Conservation (phyloP, 2,113 vertebrate genomes). For the Leptocoma aspasia region DNA sequence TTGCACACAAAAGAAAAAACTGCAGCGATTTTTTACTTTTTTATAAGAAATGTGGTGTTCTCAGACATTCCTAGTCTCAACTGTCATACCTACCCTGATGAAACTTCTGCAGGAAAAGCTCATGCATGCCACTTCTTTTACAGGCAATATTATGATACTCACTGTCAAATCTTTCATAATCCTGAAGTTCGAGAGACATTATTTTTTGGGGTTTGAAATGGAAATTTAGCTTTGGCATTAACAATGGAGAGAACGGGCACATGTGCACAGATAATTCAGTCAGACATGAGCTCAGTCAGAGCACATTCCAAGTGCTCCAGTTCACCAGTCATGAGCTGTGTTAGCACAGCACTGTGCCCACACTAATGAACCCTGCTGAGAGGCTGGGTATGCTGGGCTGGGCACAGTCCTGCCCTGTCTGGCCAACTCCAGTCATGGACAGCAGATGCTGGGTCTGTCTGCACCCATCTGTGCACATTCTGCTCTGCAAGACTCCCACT, state of each 20-base stretch:
- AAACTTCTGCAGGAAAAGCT: conserved; percentile 2
- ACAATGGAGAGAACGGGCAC: conserved; percentile 19
- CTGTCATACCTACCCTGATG: background rate
- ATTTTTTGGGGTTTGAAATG: background rate
- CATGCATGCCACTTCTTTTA: background rate
- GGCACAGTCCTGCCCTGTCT: conserved; percentile 29
- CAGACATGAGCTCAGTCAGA: conserved; percentile 60
- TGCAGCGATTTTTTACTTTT: background rate
- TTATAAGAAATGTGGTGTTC: background rate
- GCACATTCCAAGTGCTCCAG: conserved; percentile 12
- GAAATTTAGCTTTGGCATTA: conserved; percentile 27
- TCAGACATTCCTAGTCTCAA: conserved; percentile 13
- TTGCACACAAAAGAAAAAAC: background rate
- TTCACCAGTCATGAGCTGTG: background rate
- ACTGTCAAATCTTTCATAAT: background rate
- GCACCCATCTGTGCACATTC: background rate
- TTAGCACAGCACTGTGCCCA: conserved; percentile 20
- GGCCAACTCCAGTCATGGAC: background rate
- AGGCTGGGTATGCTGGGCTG: background rate
- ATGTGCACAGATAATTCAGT: conserved; percentile 11
- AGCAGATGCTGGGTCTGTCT: background rate
- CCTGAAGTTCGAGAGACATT: background rate
- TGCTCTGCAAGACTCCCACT: background rate
- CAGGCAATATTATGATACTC: background rate
- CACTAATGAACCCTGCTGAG: conserved; percentile 13